These are phyloP conservation scores for Ophonus ardosiacus DNA, from an alignment of 2,888 invertebrate genomes.

Conservation along the genomic window DNA sequence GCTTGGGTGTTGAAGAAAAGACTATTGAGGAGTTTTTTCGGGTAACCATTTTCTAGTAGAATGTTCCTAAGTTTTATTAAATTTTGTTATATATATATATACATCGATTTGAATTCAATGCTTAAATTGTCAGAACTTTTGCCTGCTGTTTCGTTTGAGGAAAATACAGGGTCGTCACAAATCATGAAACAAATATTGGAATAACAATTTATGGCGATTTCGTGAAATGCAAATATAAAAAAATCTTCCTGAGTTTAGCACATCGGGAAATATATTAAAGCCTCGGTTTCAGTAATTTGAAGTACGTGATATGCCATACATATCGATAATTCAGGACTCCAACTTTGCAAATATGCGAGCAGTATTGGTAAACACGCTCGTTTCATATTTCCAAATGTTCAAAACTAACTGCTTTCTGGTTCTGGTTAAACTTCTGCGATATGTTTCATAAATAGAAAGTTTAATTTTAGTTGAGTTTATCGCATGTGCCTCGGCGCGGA, in stretches of 20 bases:
- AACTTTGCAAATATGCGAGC: slow-evolving; percentile 54
- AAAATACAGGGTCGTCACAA: not conserved
- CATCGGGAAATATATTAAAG: slow-evolving; percentile 37
- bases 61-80: too few species aligned
- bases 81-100: too few species aligned
- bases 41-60: too few species aligned
- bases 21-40: too few species aligned
- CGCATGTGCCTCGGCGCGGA: slow-evolving; percentile 50
- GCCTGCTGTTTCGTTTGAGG: too few species aligned
- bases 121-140: too few species aligned
- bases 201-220: slow-evolving; percentile 25
- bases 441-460: slow-evolving; percentile 63
- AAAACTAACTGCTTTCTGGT: slow-evolving; percentile 56
- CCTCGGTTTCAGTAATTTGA: slow-evolving; percentile 36
- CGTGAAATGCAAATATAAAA: slow-evolving; percentile 38
- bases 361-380: slow-evolving; percentile 53
- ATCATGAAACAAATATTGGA: not conserved
- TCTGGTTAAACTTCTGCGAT: slow-evolving; percentile 59
- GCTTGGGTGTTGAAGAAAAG: too few species aligned
- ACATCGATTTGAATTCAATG: too few species aligned
- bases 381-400: slow-evolving; percentile 58
- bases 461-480: slow-evolving; percentile 62
- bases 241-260: slow-evolving; percentile 25
- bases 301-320: slow-evolving; percentile 54
- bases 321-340: slow-evolving; percentile 38